Evolutionary conservation across 2,797 vertebrate species (phyloP), one percentile per base, ranked within the genome.

Genomic region (Acrocephalus scirpaceus): DNA sequence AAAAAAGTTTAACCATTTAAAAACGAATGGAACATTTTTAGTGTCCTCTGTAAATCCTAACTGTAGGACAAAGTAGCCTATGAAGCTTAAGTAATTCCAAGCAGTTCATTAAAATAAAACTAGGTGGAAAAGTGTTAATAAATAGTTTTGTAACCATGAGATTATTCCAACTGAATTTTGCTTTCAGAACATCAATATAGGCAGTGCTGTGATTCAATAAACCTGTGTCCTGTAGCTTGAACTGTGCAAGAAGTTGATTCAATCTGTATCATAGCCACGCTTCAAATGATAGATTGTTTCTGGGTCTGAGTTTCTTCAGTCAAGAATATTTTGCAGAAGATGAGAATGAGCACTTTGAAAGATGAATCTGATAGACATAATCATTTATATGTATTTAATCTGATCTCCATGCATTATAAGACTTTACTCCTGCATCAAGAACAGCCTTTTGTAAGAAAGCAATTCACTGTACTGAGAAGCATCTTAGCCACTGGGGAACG

Each of bases 281-380:
- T 97, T 97, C 90, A 96, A 97, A 97, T 94, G 93, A 97, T 90
- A 97, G 86, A 97, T 96, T 95, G 90, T 97, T 97, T 97, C 95
- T 96, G 92, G 77, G 94, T 97, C 83, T 95, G 81, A 97, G 84
- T 96, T 96, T 97, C 96, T 97, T 85, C 72, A 95, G 91, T 94
- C 95, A 97, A 97, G 95, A 97, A 97, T 96, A 97, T 95, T 98
- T 97, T 97, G 51, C 88, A 96, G 96, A 94, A 96, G 96, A 97
- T 94, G 93, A 96, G 92, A 98, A 96, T 91, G 88, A 97, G 93
- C 96, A 93, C 94, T 96, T 97, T 94, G 92, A 96, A 96, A 96
- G 82, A 97, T 88, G 97, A 96, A 97, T 96, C 74, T 9, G 5
- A 94, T 70, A 96, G 84, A 97, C 87, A 97, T 95, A 96, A 94